phyloP scores from a whole-genome alignment of 2,113 vertebrate genomes.

The Polypterus bichir region DNA sequence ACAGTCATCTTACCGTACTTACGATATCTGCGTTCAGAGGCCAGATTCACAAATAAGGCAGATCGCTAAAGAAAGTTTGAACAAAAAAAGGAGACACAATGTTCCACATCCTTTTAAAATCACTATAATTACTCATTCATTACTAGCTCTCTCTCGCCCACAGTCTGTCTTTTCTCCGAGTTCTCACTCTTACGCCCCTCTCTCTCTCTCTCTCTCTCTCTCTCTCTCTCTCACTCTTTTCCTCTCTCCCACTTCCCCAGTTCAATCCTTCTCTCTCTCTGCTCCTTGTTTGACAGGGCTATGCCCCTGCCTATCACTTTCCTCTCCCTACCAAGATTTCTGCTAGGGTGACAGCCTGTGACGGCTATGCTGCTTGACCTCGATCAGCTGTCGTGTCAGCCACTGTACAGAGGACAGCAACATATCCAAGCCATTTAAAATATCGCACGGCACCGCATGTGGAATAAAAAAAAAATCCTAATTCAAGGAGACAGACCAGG shows the following conservation, averaged over 20 bases:
- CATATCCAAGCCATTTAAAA: not conserved
- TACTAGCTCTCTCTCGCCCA: not conserved
- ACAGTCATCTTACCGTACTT: too few species aligned
- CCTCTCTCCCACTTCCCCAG: constrained; percentile 17
- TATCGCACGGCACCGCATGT: constrained; percentile 3
- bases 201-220: constrained; percentile 27
- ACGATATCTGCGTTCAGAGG: too few species aligned
- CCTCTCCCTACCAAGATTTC: constrained; percentile 9
- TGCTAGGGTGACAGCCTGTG: constrained; percentile 10
- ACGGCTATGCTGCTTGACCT: constrained; percentile 31
- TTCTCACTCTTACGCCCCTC: not conserved
- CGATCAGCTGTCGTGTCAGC: constrained; percentile 39
- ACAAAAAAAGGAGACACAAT: too few species aligned
- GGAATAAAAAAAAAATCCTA: constrained; percentile 33
- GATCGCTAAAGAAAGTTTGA: too few species aligned
- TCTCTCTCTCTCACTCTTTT: constrained; percentile 18
- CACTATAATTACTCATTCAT: not conserved
- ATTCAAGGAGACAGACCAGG: constrained; percentile 60
- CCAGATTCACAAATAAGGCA: too few species aligned
- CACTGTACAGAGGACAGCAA: constrained; percentile 15
- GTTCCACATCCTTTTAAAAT: too few species aligned
- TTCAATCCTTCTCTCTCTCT: constrained; percentile 16
- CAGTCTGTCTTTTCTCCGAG: not conserved
- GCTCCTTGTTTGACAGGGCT: not conserved
- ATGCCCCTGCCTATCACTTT: constrained; percentile 9